These are phyloP conservation scores for Acrobasis consociella DNA, from an alignment of 2,888 invertebrate genomes.

Conservation along the genomic window DNA sequence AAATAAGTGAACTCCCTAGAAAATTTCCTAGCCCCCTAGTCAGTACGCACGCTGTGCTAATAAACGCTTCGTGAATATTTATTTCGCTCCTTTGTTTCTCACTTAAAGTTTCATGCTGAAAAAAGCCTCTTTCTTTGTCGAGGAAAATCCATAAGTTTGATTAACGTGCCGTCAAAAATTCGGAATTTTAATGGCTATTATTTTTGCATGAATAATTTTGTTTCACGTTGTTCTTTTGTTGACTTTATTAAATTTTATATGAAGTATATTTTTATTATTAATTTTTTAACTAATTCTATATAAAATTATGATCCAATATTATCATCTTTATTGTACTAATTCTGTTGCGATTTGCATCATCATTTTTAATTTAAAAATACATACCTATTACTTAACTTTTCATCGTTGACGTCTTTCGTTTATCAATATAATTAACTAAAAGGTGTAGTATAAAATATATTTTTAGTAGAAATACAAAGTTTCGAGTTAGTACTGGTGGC, in stretches of 20 bases:
- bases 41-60: conserved; percentile 22
- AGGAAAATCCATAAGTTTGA: conserved; percentile 26
- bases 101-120: conserved; percentile 34
- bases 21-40: background rate
- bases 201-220: conserved; percentile 21
- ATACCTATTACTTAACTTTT: too few relatives aligned
- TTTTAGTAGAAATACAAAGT: too few relatives aligned
- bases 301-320: too few relatives aligned
- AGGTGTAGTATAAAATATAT: too few relatives aligned
- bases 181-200: conserved; percentile 8
- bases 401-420: too few relatives aligned
- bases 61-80: conserved; percentile 38
- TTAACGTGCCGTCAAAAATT: conserved; percentile 17
- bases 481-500: too few relatives aligned
- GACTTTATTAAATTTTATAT: background rate
- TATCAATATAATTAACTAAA: too few relatives aligned
- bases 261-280: background rate
- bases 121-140: conserved; percentile 25
- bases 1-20: too few relatives aligned
- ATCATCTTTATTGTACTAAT: too few relatives aligned
- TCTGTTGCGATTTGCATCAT: too few relatives aligned
- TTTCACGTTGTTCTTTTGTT: background rate
- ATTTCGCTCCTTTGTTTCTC: conserved; percentile 31
- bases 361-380: too few relatives aligned
- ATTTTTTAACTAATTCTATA: too few relatives aligned